Evolutionary conservation across 2,797 vertebrate species (phyloP).

Genomic region (Chaetophractus vellerosus): DNA sequence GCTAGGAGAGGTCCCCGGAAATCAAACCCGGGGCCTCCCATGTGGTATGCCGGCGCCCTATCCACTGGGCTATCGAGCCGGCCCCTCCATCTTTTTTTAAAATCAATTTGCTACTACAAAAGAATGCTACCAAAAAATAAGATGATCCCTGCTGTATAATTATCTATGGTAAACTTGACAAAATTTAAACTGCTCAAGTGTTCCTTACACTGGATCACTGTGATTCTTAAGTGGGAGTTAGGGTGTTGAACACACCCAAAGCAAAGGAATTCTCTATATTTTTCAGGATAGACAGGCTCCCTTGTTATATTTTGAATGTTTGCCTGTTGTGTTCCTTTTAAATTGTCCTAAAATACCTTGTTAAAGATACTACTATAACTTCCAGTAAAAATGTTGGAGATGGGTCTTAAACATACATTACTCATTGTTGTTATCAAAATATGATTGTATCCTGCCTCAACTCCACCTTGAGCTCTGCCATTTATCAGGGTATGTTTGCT

Average conservation of each 20-base stretch:
- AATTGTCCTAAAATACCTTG: neutral
- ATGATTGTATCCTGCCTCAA: neutral
- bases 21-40: no score
- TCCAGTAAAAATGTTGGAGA: neutral
- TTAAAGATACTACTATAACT: neutral
- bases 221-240: neutral
- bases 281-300: neutral
- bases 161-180: neutral
- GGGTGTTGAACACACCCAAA: neutral
- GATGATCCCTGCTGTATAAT: neutral
- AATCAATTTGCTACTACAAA: no score
- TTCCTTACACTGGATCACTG: neutral
- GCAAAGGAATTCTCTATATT: neutral
- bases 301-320: neutral
- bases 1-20: no score
- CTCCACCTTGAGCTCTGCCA: neutral
- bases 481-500: neutral
- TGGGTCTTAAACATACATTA: neutral
- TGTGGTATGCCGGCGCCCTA: no score
- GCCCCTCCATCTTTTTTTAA: no score
- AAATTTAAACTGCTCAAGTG: neutral
- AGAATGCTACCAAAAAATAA: neutral
- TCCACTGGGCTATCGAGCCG: no score
- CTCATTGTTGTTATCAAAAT: neutral
- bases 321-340: neutral